Evolutionary conservation across 1,140 invertebrate species (phyloP).

Genomic region (Drosophila repletoides): DNA sequence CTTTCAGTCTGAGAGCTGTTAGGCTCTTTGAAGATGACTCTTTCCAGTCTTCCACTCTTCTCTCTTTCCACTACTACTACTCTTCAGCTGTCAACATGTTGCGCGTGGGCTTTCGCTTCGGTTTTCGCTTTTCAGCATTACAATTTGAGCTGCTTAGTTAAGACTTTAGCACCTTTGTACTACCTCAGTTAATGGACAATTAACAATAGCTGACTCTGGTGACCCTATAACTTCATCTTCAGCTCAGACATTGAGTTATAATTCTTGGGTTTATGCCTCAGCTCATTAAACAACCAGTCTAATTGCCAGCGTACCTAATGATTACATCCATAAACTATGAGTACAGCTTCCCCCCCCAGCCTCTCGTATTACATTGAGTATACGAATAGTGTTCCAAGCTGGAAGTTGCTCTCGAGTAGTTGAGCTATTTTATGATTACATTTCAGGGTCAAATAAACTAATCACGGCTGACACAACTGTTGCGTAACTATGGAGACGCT

Average conservation of each 20-base stretch:
- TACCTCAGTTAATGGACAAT: conserved; percentile 13
- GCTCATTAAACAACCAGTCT: conserved; percentile 11
- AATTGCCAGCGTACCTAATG: conserved; percentile 13
- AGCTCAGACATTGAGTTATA: not conserved
- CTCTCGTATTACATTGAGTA: too few relatives aligned
- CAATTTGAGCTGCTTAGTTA: conserved; percentile 3
- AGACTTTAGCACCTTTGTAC: not conserved
- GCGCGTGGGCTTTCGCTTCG: conserved; percentile 9
- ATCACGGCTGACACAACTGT: conserved; percentile 16
- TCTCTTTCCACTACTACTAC: not conserved
- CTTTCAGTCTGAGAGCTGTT: conserved; percentile 12
- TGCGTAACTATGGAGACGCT: not conserved
- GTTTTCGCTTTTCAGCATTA: conserved; percentile 16
- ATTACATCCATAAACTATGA: too few relatives aligned
- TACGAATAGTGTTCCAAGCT: too few relatives aligned
- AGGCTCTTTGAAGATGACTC: conserved; percentile 18
- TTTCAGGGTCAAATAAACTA: conserved; percentile 12
- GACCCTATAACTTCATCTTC: not conserved
- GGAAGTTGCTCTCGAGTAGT: too few relatives aligned
- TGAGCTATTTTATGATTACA: conserved; percentile 7
- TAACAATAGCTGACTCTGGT: not conserved
- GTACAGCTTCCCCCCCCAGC: too few relatives aligned
- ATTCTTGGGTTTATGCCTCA: not conserved
- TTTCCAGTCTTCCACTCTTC: not conserved
- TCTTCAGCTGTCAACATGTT: conserved; percentile 22